These are phyloP conservation scores for Hippoglossus hippoglossus DNA, from an alignment of 2,797 vertebrate genomes.

Conservation along the genomic window DNA sequence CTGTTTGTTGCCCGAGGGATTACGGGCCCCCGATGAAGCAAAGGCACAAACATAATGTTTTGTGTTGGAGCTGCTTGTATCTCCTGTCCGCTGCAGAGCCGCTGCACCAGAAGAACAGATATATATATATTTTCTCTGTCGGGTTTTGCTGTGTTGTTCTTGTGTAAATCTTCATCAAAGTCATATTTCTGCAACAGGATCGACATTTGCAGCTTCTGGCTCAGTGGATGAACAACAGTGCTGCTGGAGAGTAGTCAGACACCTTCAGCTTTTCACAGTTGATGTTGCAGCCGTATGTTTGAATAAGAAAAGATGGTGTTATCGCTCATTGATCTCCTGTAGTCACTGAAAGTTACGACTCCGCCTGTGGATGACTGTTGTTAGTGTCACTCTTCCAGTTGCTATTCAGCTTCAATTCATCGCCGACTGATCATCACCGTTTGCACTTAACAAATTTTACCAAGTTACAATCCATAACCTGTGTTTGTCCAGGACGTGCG, in stretches of 20 bases:
- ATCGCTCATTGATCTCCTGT: too few relatives aligned
- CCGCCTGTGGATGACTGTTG: too few relatives aligned
- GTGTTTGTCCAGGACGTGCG: too few relatives aligned
- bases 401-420: too few relatives aligned
- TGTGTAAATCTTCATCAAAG: slow-evolving; percentile 20
- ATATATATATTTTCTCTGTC: not conserved
- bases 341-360: too few relatives aligned
- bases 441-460: too few relatives aligned
- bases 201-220: slow-evolving; percentile 10
- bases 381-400: too few relatives aligned
- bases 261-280: not conserved
- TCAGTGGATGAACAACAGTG: slow-evolving; percentile 5
- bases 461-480: too few relatives aligned
- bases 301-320: too few relatives aligned
- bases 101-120: slow-evolving; percentile 1
- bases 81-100: slow-evolving; percentile 47
- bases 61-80: slow-evolving; percentile 71
- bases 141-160: slow-evolving; percentile 45
- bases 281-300: too few relatives aligned
- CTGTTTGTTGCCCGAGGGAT: slow-evolving; percentile 85
- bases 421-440: too few relatives aligned
- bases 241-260: slow-evolving; percentile 9
- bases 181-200: slow-evolving; percentile 27
- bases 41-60: slow-evolving; percentile 81
- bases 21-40: slow-evolving; percentile 61